Evolutionary conservation across 2,888 invertebrate species (phyloP), one percentile per base, ranked within the genome.

Genomic region (Yponomeuta sedellus): DNA sequence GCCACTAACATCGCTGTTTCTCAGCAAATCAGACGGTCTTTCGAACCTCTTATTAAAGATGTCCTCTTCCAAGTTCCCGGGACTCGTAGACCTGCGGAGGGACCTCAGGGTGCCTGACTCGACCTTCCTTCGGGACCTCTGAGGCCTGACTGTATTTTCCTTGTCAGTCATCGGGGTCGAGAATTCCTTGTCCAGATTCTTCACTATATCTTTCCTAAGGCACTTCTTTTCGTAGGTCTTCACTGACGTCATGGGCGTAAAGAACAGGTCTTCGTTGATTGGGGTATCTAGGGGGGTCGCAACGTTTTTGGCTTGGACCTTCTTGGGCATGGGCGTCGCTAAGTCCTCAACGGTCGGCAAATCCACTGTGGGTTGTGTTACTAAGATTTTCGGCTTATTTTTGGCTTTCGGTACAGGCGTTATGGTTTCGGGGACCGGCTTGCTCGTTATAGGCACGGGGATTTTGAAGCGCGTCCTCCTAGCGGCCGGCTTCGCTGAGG

Each of bases 111-210:
- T 69, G 1, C 72, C 72, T 0, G 66, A 70, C 22, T 75, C 72
- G 0, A 71, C 69, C 66, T 68, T 71, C 12, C 59, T 63, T 25
- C 68, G 57, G 20, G 64, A 34, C 68, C 69, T 0, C 3, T 59
- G 20, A 20, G 59, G 10, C 12, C 11, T 25, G 20, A 11, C 12
- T n/a, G 61, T 1, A 10, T n/a, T 61, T 1, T 61, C 61, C 5
- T n/a, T 4, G 16, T 52, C 44, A 20, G 61, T 39, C 2, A 10
- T 19, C 8, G 39, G 83, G 0, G 85, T 84, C 0, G 75, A 74
- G 40, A 89, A 88, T 16, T 88, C 88, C 0, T 73, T 67, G 62
- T 89, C 86, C 0, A 89, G 69, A 69, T 88, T 88, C 66, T 88
- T 90, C 0, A 86, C 84, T 0, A 88, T 77, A 2, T 76, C 77